Conservation (phyloP, 2,888 invertebrate species). For the Iphiclides podalirius region DNA sequence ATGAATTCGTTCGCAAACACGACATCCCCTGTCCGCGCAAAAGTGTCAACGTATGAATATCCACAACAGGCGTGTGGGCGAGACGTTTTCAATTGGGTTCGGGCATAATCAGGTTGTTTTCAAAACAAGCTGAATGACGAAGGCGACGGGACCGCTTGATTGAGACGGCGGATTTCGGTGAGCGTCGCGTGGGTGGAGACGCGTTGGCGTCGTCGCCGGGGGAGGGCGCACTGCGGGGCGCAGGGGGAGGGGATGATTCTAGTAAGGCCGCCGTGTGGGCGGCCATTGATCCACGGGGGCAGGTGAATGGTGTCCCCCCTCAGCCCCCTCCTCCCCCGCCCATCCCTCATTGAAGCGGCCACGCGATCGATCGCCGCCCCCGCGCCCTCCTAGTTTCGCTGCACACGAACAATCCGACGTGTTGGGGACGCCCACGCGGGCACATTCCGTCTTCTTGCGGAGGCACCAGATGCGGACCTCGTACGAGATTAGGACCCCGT, state of each 20-base stretch:
- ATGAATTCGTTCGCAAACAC: too few relatives aligned
- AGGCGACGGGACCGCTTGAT: too few relatives aligned
- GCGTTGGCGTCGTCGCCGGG: conserved; percentile 49
- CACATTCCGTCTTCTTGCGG: conserved; percentile 12
- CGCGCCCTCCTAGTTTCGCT: conserved; percentile 17
- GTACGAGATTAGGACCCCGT: conserved; percentile 5
- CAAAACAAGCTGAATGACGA: too few relatives aligned
- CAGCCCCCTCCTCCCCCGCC: conserved; percentile 25
- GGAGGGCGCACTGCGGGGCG: conserved; percentile 11
- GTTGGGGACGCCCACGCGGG: conserved; percentile 14
- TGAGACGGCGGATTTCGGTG: conserved; percentile 60
- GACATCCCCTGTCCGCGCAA: too few relatives aligned
- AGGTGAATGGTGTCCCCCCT: conserved; percentile 65
- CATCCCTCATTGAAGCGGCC: conserved; percentile 59
- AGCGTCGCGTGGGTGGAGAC: conserved; percentile 61
- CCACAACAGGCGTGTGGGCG: too few relatives aligned
- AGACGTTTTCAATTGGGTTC: too few relatives aligned
- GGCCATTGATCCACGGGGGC: conserved; percentile 74
- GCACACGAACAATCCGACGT: conserved; percentile 17
- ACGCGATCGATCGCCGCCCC: conserved; percentile 58
- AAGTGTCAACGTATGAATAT: too few relatives aligned
- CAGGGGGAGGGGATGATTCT: conserved; percentile 31
- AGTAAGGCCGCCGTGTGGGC: conserved; percentile 61
- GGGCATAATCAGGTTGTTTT: too few relatives aligned
- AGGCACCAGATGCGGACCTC: conserved; percentile 9